Evolutionary conservation across 2,888 invertebrate genomes (phyloP), one percentile per base, ranked within the genome.

Genomic region (Nezara viridula): DNA sequence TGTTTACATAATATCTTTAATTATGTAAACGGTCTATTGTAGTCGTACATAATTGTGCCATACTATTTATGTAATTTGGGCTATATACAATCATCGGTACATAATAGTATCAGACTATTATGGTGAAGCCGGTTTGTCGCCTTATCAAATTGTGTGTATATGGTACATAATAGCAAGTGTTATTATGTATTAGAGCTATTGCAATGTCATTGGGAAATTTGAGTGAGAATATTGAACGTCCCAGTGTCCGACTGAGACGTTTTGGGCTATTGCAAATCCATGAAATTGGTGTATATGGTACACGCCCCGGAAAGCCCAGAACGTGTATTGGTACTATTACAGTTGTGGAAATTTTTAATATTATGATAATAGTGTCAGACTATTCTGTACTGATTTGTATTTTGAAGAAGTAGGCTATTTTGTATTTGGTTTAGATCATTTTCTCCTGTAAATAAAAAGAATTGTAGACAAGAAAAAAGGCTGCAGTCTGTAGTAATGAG

Each of bases 11-110:
- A 89, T 89, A 90, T 89, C 89, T 89, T 89, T 90, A 87, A 89
- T 89, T 89, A 91, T 90, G 88, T 37, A 77, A 88, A 89, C 60
- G 89, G 91, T 91, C 91, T 90, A 90, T 91, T 90, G 89, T 89
- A 89, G 90, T 90, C 90, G 89, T 91, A 91, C 91, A 91, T 91
- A 91, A 91, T 91, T 91, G 91, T 91, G 91, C 90, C 91, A 91
- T 91, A 91, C 91, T 91, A 91, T 91, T 90, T 91, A 91, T 91
- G 91, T 91, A 91, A 91, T 91, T 91, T 90, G 90, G 89, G 89
- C 66, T 81, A 87, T 86, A 89, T 85, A 90, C 90, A 88, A 90
- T 90, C 90, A 90, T 91, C 90, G 90, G 91, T 91, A 91, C 91
- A 90, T 91, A 90, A 91, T 90, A 91, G 91, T 90, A 90, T 91